Conservation (phyloP, 2,888 invertebrate genomes). For the Watsonalla binaria region DNA sequence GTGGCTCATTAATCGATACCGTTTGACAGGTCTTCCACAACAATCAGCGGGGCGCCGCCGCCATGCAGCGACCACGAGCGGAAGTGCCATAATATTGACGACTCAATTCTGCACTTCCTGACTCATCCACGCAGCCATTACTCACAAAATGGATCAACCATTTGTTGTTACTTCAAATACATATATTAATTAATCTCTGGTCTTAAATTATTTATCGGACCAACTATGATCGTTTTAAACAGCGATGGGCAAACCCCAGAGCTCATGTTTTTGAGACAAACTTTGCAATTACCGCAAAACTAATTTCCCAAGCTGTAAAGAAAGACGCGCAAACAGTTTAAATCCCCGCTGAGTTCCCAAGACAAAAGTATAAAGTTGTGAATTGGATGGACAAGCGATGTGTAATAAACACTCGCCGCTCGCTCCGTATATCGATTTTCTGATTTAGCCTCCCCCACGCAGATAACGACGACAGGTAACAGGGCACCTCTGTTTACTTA, state of each 20-base stretch:
- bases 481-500: constrained; percentile 6
- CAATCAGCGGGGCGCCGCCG: constrained; percentile 66
- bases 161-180: no score
- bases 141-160: not conserved
- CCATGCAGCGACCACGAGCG: constrained; percentile 46
- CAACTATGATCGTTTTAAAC: no score
- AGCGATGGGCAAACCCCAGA: no score
- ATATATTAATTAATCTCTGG: no score
- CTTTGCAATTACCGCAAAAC: constrained; percentile 9
- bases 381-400: constrained; percentile 38
- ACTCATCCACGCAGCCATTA: constrained; percentile 19
- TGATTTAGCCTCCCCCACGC: constrained; percentile 69
- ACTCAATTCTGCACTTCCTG: constrained; percentile 63
- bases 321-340: constrained; percentile 26
- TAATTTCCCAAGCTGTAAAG: constrained; percentile 15
- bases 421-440: constrained; percentile 65
- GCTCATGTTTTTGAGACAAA: not conserved
- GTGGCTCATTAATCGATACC: constrained; percentile 56
- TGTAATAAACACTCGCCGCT: constrained; percentile 41
- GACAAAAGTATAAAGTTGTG: constrained; percentile 40
- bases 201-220: no score
- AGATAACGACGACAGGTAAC: constrained; percentile 65
- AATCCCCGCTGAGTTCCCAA: constrained; percentile 22
- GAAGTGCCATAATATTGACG: constrained; percentile 59
- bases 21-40: constrained; percentile 70